A percentile compares a stretch with the other conserved stretches of the same genome.
phyloP scores from a whole-genome alignment of 2,888 invertebrate genomes.

The Athalia circularis region DNA sequence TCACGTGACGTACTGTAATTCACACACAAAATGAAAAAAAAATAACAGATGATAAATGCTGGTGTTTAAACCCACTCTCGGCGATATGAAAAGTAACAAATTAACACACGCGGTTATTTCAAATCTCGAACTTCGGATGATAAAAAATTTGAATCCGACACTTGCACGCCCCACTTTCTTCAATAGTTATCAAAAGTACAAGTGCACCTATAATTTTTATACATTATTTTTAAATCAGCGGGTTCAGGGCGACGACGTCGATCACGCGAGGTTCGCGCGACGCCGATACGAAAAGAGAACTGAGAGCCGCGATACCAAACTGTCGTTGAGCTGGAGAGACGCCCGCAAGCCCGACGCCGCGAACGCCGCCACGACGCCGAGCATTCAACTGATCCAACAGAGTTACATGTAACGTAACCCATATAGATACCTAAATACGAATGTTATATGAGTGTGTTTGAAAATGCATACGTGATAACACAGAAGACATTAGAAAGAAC shows the following conservation, averaged over 20 bases:
- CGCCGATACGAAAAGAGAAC: conserved; percentile 38
- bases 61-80: no score
- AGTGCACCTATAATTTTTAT: not conserved
- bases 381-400: not conserved
- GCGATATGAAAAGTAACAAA: no score
- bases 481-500: no score
- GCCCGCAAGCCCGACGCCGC: conserved; percentile 4
- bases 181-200: no score
- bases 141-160: no score
- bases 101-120: no score
- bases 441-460: not conserved
- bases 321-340: conserved; percentile 34
- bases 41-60: no score
- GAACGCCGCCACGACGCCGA: conserved; percentile 22
- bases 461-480: not conserved
- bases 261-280: conserved; percentile 41
- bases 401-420: not conserved
- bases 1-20: not conserved
- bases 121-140: no score
- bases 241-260: conserved; percentile 27
- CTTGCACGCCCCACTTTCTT: no score
- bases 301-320: conserved; percentile 37
- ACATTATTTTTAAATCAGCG: not conserved
- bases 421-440: not conserved
- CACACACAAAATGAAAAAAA: no score